phyloP scores from a whole-genome alignment of 1,140 invertebrate genomes.

The Helicoverpa zea region DNA sequence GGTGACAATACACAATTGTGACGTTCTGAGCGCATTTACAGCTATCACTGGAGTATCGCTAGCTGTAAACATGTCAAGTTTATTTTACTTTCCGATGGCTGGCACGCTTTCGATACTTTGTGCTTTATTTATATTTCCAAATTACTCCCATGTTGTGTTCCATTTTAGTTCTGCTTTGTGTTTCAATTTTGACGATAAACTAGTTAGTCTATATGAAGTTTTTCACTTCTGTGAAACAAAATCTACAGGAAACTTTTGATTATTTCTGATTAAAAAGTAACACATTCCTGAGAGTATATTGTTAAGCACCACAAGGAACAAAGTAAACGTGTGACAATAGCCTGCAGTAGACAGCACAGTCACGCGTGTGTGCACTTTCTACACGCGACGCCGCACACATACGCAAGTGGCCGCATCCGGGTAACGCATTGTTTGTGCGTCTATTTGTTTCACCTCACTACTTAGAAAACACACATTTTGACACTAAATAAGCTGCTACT shows the following conservation, averaged over 20 bases:
- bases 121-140: constrained; percentile 7
- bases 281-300: too few species aligned
- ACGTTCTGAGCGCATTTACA: constrained; percentile 35
- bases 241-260: not conserved
- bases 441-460: constrained; percentile 67
- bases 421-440: constrained; percentile 59
- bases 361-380: constrained; percentile 60
- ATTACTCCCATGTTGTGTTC: not conserved
- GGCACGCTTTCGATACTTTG: not conserved
- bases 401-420: constrained; percentile 70
- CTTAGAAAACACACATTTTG: not conserved
- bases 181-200: not conserved
- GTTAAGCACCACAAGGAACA: not conserved
- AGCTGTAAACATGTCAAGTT: constrained; percentile 39
- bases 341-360: not conserved
- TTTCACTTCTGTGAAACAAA: not conserved
- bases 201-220: not conserved
- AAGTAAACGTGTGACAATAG: not conserved
- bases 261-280: too few species aligned
- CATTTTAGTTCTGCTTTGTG: not conserved
- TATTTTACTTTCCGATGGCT: constrained; percentile 7
- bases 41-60: constrained; percentile 12
- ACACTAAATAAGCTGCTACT: too few species aligned
- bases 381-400: constrained; percentile 68
- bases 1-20: constrained; percentile 44